Conservation (phyloP, 2,888 invertebrate species). For the Spilarctia lutea region DNA sequence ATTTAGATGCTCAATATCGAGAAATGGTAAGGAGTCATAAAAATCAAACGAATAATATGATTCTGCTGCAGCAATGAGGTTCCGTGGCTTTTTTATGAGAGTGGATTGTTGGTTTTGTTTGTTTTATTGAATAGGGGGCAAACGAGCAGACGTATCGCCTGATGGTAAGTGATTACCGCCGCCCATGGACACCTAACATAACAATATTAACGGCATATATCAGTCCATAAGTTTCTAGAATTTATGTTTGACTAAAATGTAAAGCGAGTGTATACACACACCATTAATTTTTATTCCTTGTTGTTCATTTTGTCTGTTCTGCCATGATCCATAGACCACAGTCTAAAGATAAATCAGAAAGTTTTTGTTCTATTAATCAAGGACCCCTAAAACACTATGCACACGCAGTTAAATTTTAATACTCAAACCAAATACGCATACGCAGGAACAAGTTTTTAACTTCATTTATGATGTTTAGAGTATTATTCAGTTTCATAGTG, state of each 20-base stretch:
- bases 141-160: no score
- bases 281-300: no score
- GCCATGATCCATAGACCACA: neutral
- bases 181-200: no score
- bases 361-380: neutral
- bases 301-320: no score
- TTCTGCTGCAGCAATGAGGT: neutral
- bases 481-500: slow-evolving; percentile 15
- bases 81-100: neutral
- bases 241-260: no score
- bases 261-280: no score
- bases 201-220: no score
- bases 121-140: no score
- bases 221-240: no score
- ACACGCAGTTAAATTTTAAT: slow-evolving; percentile 1
- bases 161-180: no score
- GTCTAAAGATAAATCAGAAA: neutral
- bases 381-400: neutral
- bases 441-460: neutral
- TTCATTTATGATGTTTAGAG: slow-evolving; percentile 9
- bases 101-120: no score
- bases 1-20: slow-evolving; percentile 15
- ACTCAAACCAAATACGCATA: neutral
- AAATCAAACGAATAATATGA: neutral
- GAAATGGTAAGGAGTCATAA: slow-evolving; percentile 4